These are phyloP conservation scores for Ahaetulla prasina DNA, from an alignment of 2,113 vertebrate genomes.

Conservation along the genomic window DNA sequence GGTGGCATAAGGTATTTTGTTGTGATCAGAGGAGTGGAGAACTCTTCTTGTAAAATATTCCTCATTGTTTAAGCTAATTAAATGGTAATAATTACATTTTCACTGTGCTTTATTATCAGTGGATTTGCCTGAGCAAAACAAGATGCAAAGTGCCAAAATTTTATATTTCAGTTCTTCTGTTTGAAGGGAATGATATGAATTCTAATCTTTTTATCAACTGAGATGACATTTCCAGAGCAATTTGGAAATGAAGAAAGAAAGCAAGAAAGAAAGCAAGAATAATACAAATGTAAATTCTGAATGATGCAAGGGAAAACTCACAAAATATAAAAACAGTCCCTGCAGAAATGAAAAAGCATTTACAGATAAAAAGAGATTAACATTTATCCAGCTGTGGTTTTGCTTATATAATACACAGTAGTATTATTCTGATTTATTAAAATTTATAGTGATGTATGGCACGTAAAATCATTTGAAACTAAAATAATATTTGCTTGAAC, in stretches of 20 bases:
- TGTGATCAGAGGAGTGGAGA: too few relatives aligned
- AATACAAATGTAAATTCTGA: not conserved
- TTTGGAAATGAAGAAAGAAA: too few relatives aligned
- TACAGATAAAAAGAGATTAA: not conserved
- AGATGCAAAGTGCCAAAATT: not conserved
- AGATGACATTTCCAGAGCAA: not conserved
- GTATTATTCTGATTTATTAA: not conserved
- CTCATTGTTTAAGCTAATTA: not conserved
- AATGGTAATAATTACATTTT: not conserved
- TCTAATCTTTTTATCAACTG: not conserved
- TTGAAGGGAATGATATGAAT: not conserved
- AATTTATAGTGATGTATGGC: not conserved
- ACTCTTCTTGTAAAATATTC: too few relatives aligned
- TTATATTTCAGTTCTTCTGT: not conserved
- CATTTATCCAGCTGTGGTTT: not conserved
- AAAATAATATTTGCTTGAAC: not conserved
- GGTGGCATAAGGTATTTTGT: too few relatives aligned
- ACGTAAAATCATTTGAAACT: not conserved
- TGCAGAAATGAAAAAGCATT: not conserved
- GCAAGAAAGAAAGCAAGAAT: not conserved
- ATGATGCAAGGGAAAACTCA: not conserved
- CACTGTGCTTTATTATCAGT: not conserved
- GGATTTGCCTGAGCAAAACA: not conserved
- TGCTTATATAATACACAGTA: not conserved
- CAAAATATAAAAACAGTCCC: not conserved